A percentile compares a stretch with the other conserved stretches of the same genome.
These are phyloP conservation scores for Austrolebias charrua DNA, from an alignment of 2,797 vertebrate genomes.

Conservation along the genomic window DNA sequence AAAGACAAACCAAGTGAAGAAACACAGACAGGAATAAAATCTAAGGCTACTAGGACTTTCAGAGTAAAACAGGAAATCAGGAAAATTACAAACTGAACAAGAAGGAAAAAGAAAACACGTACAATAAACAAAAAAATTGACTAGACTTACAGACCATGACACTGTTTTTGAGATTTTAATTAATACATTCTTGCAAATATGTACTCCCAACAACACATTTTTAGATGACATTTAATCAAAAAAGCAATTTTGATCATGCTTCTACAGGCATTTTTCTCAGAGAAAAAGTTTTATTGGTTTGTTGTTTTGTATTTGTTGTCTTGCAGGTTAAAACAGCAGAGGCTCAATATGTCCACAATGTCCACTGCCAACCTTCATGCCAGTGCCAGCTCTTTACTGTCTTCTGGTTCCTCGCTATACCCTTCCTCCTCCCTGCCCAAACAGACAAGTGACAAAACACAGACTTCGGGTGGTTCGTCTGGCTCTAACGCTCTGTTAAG, in stretches of 20 bases:
- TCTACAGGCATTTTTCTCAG: neutral
- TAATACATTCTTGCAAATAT: too few species aligned
- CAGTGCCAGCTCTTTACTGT: constrained; percentile 73
- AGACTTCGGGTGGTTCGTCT: too few species aligned
- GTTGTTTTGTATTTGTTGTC: constrained; percentile 13
- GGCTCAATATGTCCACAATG: constrained; percentile 78
- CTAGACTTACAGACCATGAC: too few species aligned
- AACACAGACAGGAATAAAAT: too few species aligned
- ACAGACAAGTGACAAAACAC: constrained; percentile 90
- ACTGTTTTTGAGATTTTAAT: neutral
- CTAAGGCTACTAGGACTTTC: too few species aligned
- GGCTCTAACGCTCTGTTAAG: too few species aligned
- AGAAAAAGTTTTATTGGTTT: neutral
- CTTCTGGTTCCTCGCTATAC: constrained; percentile 81
- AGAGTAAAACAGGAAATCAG: too few species aligned
- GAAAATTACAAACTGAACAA: neutral
- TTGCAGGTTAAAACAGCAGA: constrained; percentile 81
- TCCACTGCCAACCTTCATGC: constrained; percentile 80
- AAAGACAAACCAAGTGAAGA: neutral
- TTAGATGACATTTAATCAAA: neutral
- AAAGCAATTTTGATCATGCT: neutral
- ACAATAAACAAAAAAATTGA: too few species aligned
- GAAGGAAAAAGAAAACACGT: neutral
- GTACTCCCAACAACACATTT: too few species aligned
- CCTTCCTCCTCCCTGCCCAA: constrained; percentile 85